Conservation (phyloP, 2,113 vertebrate genomes). For the Lichenostomus cassidix region DNA sequence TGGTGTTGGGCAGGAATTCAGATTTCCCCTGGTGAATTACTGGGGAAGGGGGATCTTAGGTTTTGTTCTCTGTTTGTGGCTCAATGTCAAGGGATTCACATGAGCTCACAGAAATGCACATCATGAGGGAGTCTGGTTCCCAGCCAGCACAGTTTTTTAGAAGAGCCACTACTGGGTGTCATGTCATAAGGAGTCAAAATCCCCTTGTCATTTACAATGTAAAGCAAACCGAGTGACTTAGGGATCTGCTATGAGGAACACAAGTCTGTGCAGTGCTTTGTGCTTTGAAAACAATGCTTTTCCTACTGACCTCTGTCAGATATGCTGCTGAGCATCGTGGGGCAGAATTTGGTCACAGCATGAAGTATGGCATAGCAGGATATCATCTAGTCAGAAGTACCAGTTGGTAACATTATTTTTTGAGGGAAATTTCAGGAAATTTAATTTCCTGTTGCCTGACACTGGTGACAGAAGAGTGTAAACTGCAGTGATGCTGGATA, state of each 20-base stretch:
- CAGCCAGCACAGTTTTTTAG: not conserved
- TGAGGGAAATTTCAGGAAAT: not conserved
- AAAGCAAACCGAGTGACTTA: not conserved
- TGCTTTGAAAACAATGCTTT: not conserved
- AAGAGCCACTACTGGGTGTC: not conserved
- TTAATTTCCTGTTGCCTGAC: not conserved
- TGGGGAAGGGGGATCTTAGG: not conserved
- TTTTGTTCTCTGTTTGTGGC: conserved; percentile 37
- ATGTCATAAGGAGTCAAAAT: not conserved
- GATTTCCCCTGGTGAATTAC: conserved; percentile 64
- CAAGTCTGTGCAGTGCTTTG: not conserved
- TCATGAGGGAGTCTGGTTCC: not conserved
- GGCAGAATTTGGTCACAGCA: not conserved
- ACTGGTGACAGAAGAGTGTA: not conserved
- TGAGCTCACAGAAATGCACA: not conserved
- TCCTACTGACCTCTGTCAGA: not conserved
- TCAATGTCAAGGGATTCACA: not conserved
- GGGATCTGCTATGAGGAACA: not conserved
- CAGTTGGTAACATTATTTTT: not conserved
- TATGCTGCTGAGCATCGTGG: fast-evolving
- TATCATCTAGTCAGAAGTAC: not conserved
- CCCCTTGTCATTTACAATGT: not conserved
- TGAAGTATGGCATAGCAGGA: not conserved
- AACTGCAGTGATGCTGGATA: not conserved
- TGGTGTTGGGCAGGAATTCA: conserved; percentile 66